These are phyloP conservation scores for Eurypyga helias DNA, from an alignment of 2,113 vertebrate species.

Conservation along the genomic window DNA sequence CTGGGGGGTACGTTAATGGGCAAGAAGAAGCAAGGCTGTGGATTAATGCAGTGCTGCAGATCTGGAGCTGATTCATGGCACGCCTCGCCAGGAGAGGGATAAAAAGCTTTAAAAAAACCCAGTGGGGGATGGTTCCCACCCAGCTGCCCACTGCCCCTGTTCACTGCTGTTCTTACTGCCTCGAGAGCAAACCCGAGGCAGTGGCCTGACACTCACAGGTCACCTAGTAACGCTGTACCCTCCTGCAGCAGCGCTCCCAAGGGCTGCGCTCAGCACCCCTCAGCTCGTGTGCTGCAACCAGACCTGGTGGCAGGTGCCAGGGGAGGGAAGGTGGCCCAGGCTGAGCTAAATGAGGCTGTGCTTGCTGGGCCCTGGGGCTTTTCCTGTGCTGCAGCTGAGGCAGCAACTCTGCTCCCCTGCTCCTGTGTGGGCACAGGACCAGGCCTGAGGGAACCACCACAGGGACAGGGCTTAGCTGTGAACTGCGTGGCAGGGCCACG, in stretches of 20 bases:
- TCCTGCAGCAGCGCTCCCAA: too few relatives aligned
- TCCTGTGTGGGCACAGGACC: rapidly evolving
- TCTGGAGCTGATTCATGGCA: background rate
- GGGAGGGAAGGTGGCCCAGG: background rate
- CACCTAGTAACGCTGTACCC: rapidly evolving
- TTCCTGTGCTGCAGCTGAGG: background rate
- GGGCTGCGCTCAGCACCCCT: rapidly evolving
- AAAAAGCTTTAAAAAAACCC: background rate
- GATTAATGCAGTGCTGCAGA: background rate
- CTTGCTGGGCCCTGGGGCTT: background rate
- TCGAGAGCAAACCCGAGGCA: rapidly evolving
- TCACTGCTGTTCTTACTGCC: background rate
- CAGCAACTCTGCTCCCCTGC: background rate
- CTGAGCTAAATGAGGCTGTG: background rate
- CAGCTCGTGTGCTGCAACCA: rapidly evolving
- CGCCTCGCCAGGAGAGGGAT: background rate
- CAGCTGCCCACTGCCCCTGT: background rate
- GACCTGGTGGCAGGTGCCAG: background rate
- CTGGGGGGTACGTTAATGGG: background rate
- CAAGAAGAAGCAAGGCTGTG: background rate
- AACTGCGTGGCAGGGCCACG: rapidly evolving
- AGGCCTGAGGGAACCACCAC: rapidly evolving
- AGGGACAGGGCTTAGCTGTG: background rate
- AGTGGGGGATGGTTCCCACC: background rate
- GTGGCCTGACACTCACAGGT: background rate